These are phyloP conservation scores for Netelia fuscicornis DNA, from an alignment of 2,888 invertebrate genomes.

Conservation along the genomic window DNA sequence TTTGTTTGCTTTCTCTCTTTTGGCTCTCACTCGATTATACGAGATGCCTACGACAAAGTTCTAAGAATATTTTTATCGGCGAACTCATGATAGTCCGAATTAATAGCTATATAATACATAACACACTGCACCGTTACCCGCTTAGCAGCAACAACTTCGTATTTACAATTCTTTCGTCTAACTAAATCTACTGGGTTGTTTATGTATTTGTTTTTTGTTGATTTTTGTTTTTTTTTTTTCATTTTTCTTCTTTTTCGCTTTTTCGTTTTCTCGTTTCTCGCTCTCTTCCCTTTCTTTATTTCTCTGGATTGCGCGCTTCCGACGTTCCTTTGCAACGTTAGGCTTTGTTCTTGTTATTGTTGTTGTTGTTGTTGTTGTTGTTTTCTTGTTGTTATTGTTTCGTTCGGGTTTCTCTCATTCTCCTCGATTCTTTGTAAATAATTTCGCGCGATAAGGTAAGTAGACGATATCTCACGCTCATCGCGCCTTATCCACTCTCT, in stretches of 20 bases:
- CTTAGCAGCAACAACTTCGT: conserved; percentile 72
- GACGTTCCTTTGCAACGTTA: conserved; percentile 2
- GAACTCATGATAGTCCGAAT: conserved; percentile 70
- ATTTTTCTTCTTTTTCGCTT: conserved; percentile 6
- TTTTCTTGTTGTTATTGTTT: not conserved
- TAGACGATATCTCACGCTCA: conserved; percentile 40
- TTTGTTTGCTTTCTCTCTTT: conserved; percentile 36
- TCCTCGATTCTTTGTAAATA: conserved; percentile 20
- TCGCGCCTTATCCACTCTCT: conserved; percentile 9
- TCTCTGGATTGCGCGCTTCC: not conserved
- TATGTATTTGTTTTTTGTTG: conserved; percentile 59
- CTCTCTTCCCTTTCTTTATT: conserved; percentile 4
- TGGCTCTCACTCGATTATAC: conserved; percentile 64
- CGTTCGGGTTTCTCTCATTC: not conserved
- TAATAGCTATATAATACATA: conserved; percentile 74
- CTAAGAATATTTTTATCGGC: conserved; percentile 68
- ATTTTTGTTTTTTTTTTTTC: conserved; percentile 35
- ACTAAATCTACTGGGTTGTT: conserved; percentile 68
- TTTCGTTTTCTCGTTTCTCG: conserved; percentile 3
- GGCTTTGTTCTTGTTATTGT: not conserved
- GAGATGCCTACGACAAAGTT: conserved; percentile 66
- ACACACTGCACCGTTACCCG: conserved; percentile 71
- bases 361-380: conserved; percentile 14
- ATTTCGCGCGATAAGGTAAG: conserved; percentile 44
- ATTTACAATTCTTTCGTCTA: conserved; percentile 75